A percentile compares a stretch with the other conserved stretches of the same genome.
Conservation (phyloP, 2,797 vertebrate genomes). For the Myotis pilosus region DNA sequence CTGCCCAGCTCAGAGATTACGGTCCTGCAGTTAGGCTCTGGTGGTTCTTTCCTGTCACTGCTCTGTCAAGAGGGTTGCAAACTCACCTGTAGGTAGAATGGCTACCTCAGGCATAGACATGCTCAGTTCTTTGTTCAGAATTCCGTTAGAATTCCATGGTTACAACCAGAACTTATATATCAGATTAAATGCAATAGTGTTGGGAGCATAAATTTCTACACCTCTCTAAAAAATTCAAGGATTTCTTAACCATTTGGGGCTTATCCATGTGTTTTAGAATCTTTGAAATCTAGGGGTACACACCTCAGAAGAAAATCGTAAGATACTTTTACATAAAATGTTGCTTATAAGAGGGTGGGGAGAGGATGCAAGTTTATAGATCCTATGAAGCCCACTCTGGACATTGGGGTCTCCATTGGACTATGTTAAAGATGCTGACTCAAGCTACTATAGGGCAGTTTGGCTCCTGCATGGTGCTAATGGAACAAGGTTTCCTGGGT, state of each 20-base stretch:
- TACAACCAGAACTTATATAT: neutral
- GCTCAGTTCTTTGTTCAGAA: neutral
- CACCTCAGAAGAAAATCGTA: neutral
- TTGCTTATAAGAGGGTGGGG: neutral
- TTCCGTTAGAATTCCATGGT: slow-evolving; percentile 42
- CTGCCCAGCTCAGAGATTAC: neutral
- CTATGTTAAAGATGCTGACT: neutral
- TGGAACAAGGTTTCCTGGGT: neutral
- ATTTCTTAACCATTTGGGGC: neutral
- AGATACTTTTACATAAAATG: neutral
- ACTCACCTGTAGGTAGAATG: neutral
- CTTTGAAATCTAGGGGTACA: neutral
- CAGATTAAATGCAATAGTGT: neutral
- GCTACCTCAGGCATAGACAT: neutral
- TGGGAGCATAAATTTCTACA: neutral
- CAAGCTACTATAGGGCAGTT: neutral
- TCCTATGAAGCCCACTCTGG: neutral
- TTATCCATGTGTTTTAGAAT: neutral
- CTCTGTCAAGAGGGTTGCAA: neutral
- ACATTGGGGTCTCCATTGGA: neutral
- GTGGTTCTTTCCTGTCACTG: neutral
- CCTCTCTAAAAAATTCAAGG: slow-evolving; percentile 12
- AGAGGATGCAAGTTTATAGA: neutral
- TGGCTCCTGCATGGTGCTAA: neutral
- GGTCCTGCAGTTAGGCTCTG: neutral